A percentile compares a stretch with the other conserved stretches of the same genome.
phyloP scores from a whole-genome alignment of 1,140 invertebrate genomes.

The Caenorhabditis latens region DNA sequence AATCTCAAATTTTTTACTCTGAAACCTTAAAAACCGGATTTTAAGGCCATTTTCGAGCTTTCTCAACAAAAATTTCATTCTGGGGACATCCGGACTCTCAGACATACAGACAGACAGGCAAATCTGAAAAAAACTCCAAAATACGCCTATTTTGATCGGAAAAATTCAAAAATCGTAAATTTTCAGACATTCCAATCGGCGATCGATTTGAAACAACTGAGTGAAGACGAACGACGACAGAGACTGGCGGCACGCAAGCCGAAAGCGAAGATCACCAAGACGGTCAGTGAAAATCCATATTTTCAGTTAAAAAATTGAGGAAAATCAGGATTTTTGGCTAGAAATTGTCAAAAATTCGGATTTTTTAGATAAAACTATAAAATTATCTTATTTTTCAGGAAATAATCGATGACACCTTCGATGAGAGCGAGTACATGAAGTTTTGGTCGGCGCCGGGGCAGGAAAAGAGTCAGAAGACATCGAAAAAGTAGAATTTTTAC shows the following conservation, averaged over 20 bases:
- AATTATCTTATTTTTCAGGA: no score
- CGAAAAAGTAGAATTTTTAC: constrained; percentile 59
- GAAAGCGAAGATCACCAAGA: constrained; percentile 63
- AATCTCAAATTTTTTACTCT: no score
- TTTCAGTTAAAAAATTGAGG: neutral
- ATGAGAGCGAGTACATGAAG: constrained; percentile 66
- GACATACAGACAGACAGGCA: no score
- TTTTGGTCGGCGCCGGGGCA: constrained; percentile 57
- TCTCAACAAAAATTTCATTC: no score
- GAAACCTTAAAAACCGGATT: no score
- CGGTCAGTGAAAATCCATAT: constrained; percentile 40
- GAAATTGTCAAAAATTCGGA: neutral
- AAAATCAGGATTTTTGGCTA: neutral
- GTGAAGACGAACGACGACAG: constrained; percentile 71
- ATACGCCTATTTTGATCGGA: neutral
- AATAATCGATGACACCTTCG: constrained; percentile 72
- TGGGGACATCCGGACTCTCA: no score
- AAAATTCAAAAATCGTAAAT: constrained; percentile 1
- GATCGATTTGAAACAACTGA: constrained; percentile 69
- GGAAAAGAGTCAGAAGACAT: neutral
- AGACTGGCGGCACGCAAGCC: constrained; percentile 73
- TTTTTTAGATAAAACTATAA: no score
- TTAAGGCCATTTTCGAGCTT: no score
- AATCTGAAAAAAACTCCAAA: neutral
- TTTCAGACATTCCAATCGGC: constrained; percentile 69